Conservation (phyloP, 2,113 vertebrate species). For the Colinus virginianus region DNA sequence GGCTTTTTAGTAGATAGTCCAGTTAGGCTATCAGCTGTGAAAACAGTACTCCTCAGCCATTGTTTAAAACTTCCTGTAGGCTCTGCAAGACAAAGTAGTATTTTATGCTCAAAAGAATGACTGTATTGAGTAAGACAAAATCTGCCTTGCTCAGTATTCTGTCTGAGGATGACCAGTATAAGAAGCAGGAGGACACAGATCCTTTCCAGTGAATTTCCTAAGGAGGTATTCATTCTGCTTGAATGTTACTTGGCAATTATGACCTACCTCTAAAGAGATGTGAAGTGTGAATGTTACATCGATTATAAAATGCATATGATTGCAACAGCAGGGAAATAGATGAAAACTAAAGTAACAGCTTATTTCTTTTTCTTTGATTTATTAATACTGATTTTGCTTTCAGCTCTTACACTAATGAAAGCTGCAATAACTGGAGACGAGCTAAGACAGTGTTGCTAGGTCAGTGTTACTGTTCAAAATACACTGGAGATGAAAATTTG, state of each 20-base stretch:
- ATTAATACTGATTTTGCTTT: neutral
- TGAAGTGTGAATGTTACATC: neutral
- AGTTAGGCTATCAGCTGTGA: constrained; percentile 21
- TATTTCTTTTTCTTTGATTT: neutral
- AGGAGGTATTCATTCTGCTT: neutral
- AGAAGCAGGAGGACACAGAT: constrained; percentile 45
- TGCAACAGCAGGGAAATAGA: neutral
- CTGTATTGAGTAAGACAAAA: constrained; percentile 52
- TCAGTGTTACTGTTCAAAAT: neutral
- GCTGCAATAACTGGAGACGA: neutral
- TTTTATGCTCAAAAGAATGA: constrained; percentile 65
- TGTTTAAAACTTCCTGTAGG: constrained; percentile 60
- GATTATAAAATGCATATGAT: neutral
- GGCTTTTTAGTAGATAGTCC: constrained; percentile 22
- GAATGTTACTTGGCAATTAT: neutral
- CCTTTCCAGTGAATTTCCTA: constrained; percentile 31
- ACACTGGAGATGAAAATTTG: neutral
- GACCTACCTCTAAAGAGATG: neutral
- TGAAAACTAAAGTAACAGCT: neutral
- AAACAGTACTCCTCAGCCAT: constrained; percentile 46
- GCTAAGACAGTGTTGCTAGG: neutral
- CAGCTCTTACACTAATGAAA: neutral
- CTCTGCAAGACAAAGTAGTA: constrained; percentile 11
- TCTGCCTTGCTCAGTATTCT: constrained; percentile 66
- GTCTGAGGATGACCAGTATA: constrained; percentile 39